These are phyloP conservation scores for Crotophaga sulcirostris DNA, from an alignment of 2,113 vertebrate genomes.

Conservation along the genomic window DNA sequence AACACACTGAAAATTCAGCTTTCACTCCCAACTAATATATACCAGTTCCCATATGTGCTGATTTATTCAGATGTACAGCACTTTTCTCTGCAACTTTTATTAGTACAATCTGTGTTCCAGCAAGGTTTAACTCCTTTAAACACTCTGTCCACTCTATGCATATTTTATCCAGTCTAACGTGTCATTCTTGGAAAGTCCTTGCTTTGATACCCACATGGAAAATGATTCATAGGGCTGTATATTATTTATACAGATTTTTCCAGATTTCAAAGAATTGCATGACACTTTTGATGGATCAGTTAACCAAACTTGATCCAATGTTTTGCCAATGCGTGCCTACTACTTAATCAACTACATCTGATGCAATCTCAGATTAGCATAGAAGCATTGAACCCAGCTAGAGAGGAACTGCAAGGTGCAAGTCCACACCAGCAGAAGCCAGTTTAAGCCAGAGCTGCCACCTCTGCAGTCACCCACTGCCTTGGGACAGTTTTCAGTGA, in stretches of 20 bases:
- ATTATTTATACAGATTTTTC: background rate
- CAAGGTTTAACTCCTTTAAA: background rate
- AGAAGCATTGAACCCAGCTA: background rate
- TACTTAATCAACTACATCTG: background rate
- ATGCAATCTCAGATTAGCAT: background rate
- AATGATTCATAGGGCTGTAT: background rate
- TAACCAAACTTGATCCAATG: background rate
- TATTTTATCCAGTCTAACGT: background rate
- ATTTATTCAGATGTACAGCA: background rate
- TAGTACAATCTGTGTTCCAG: background rate
- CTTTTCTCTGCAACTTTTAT: background rate
- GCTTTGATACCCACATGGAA: background rate
- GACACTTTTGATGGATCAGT: background rate
- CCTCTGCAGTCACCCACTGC: background rate
- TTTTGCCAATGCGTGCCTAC: background rate
- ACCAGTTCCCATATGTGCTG: background rate
- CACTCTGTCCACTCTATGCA: background rate
- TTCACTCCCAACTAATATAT: background rate
- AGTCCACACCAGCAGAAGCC: background rate
- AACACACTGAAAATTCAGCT: conserved; percentile 12
- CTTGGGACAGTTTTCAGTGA: background rate
- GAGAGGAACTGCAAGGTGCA: background rate
- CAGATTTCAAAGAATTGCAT: background rate
- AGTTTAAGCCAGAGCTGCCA: background rate
- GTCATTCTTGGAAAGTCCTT: background rate